Base-by-base conservation (phyloP, 2,888 invertebrate species). In the Caenorhabditis sinica region DNA sequence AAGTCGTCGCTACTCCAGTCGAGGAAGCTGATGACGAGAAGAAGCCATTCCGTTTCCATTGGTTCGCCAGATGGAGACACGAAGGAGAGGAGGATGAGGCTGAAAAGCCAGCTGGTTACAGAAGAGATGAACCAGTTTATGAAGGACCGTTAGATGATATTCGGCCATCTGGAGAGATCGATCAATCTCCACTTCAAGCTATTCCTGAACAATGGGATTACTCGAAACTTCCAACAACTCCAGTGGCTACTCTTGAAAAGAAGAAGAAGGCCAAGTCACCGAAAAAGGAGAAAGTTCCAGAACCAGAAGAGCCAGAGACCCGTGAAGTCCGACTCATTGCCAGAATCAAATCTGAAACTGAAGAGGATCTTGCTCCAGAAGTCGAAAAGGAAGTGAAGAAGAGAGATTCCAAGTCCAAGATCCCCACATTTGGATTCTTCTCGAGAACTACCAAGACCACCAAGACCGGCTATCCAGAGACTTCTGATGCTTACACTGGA, bases 51-150 rank as follows among this genome's bases (percentile, higher is more conserved):
- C 75, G 86, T 25, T 43, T 79, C 65, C 72, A 80, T 20, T 43
- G 74, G 58, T 72, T 86, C 30, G 80, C 79, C 23, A 36, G 85
- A 23, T 65, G 74, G 53, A 65, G 81, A 8, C 81, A 85, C 23
- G 76, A 75, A n/a, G 85, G 83, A 45, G 81, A 83, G 15, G 82
- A 81, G 51, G 83, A 79, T 28, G 81, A 66, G 1, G 83, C 58
- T 15, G 80, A 79, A 13, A 65, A 60, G 43, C 61, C 77, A 30
- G 73, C 79, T 17, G 36, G 51, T 1, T 82, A 85, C 30, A 61
- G n/a, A n/a, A n/a, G n/a, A n/a, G n/a, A n/a, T n/a, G n/a, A n/a
- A n/a, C n/a, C n/a, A 15, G 25, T 53, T 17, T 74, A 82, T 45
- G 72, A 72, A 3, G 86, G 83, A 60, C 77, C 76, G 20, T 51